Conservation (phyloP, 2,797 vertebrate species). For the Petrocephalus sullivani region DNA sequence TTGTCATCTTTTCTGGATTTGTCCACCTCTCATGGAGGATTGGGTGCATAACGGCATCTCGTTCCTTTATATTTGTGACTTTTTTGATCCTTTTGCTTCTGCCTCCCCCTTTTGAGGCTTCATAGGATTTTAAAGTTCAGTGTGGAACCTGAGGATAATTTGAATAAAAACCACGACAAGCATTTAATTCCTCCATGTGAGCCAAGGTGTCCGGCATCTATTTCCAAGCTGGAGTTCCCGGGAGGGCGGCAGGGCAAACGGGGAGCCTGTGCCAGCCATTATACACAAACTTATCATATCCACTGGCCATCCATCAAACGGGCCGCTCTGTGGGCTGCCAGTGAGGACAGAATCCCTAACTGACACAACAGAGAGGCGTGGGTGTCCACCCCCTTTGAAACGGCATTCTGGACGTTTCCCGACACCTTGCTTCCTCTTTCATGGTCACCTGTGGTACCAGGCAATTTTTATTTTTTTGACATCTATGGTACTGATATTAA, state of each 20-base stretch:
- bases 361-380: slow-evolving; percentile 25
- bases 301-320: slow-evolving; percentile 21
- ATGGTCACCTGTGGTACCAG: slow-evolving; percentile 32
- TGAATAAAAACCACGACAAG: background rate
- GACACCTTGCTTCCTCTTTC: slow-evolving; percentile 35
- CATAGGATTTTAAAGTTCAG: background rate
- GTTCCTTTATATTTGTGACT: background rate
- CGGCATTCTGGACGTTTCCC: slow-evolving; percentile 26
- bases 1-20: background rate
- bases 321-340: background rate
- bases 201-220: slow-evolving; percentile 1
- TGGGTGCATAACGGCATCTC: too few species aligned
- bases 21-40: background rate
- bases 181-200: background rate
- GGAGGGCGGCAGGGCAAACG: background rate
- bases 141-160: background rate
- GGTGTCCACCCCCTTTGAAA: slow-evolving; percentile 30
- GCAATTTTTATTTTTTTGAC: slow-evolving; percentile 27
- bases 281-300: background rate
- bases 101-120: too few species aligned
- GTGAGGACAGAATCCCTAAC: slow-evolving; percentile 38
- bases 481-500: slow-evolving; percentile 36
- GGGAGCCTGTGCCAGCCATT: background rate
- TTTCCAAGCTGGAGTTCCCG: background rate
- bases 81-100: background rate